Percentiles rank a stretch among this genome's conserved stretches.
These are phyloP conservation scores for Selenia dentaria DNA, from an alignment of 2,888 invertebrate genomes.

Conservation along the genomic window DNA sequence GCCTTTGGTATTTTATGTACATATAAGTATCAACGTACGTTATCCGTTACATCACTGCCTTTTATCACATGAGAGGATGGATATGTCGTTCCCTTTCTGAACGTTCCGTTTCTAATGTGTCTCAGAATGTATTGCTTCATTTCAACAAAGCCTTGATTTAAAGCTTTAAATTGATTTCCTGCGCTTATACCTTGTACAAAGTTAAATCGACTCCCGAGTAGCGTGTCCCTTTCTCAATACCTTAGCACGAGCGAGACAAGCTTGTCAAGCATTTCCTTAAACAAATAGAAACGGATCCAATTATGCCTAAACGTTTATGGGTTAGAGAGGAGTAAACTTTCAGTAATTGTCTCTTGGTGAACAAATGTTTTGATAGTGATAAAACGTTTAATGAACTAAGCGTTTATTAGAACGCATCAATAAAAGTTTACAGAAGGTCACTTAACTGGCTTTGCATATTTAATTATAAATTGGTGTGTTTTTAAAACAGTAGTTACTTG, in stretches of 20 bases:
- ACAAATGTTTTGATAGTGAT: constrained; percentile 21
- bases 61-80: too few relatives aligned
- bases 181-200: constrained; percentile 21
- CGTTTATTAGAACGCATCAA: too few relatives aligned
- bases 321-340: constrained; percentile 20
- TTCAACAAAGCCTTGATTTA: constrained; percentile 36
- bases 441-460: too few relatives aligned
- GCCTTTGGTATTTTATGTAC: too few relatives aligned
- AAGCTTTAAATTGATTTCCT: constrained; percentile 34
- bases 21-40: too few relatives aligned
- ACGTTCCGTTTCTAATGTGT: constrained; percentile 36
- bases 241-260: constrained; percentile 7
- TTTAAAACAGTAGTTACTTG: too few relatives aligned
- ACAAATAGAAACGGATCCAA: constrained; percentile 29
- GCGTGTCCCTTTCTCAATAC: constrained; percentile 12
- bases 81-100: constrained; percentile 18
- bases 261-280: constrained; percentile 22
- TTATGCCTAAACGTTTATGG: constrained; percentile 23
- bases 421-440: too few relatives aligned
- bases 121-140: constrained; percentile 38
- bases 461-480: too few relatives aligned
- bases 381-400: constrained; percentile 8
- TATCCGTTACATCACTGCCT: constrained; percentile 14
- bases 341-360: constrained; percentile 16
- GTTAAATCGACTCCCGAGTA: constrained; percentile 20